These are phyloP conservation scores for Anolis sagrei DNA, from an alignment of 2,113 vertebrate species.

Conservation along the genomic window DNA sequence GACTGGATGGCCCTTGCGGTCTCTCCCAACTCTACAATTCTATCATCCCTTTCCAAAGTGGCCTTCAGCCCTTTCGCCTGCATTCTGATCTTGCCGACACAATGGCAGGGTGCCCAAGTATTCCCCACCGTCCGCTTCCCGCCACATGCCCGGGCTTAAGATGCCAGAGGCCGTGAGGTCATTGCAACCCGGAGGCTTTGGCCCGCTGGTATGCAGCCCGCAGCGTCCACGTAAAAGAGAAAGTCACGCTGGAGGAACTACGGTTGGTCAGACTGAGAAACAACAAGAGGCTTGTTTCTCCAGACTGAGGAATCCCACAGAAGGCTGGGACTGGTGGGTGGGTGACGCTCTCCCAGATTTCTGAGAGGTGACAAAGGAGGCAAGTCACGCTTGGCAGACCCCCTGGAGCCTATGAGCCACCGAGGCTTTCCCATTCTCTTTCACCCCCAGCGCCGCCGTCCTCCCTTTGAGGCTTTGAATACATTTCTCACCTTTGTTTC, in stretches of 20 bases:
- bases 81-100: neutral
- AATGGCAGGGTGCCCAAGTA: conserved; percentile 17
- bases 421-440: neutral
- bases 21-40: no score
- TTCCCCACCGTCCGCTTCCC: conserved; percentile 8
- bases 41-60: neutral
- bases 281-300: conserved; percentile 13
- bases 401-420: neutral
- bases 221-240: neutral
- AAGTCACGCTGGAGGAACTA: neutral
- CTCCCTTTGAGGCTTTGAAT: neutral
- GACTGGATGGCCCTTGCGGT: no score
- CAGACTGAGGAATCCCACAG: neutral
- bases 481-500: neutral
- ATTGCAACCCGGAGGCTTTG: neutral
- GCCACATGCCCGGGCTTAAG: conserved; percentile 7
- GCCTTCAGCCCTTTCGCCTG: neutral
- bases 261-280: neutral
- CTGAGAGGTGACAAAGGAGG: neutral
- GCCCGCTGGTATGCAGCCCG: neutral
- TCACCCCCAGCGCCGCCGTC: neutral
- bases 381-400: neutral
- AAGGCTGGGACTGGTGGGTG: neutral
- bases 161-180: conserved; percentile 21
- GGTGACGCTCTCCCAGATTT: neutral